These are phyloP conservation scores for Mormyrus hasselquistii DNA, from an alignment of 2,797 vertebrate species.

Conservation along the genomic window DNA sequence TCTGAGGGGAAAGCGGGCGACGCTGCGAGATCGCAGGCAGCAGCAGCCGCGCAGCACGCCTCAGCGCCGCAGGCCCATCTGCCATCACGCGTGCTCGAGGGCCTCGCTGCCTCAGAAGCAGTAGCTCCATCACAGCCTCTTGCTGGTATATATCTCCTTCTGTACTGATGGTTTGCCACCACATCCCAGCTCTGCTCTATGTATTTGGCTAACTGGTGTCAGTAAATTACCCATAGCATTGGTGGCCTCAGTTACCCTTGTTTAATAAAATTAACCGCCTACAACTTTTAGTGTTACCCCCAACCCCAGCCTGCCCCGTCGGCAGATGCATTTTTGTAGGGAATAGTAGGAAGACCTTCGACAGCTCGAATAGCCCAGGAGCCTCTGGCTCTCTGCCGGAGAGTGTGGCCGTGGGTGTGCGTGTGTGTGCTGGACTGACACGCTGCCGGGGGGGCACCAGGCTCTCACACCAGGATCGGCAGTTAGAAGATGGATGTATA, in stretches of 20 bases:
- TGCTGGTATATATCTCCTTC: background rate
- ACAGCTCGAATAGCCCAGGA: background rate
- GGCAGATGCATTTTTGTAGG: background rate
- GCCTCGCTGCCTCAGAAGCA: background rate
- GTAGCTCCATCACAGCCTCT: background rate
- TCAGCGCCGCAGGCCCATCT: background rate
- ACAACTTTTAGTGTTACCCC: background rate
- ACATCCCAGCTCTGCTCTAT: background rate
- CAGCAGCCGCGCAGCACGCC: background rate
- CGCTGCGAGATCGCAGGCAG: background rate
- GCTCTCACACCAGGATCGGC: background rate
- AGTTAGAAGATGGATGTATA: background rate
- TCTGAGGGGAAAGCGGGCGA: background rate
- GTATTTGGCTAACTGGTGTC: background rate
- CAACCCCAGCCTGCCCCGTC: background rate
- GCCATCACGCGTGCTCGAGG: background rate
- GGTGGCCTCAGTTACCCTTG: background rate
- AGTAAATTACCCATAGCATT: background rate
- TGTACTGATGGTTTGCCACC: background rate
- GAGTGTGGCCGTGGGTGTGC: background rate
- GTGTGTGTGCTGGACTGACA: background rate
- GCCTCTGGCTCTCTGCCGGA: background rate
- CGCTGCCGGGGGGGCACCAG: background rate
- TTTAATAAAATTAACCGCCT: background rate
- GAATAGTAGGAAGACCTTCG: background rate